Percentiles rank a stretch among this genome's conserved stretches.
Conservation (phyloP, 2,888 invertebrate species). For the Herminia tarsipennalis region DNA sequence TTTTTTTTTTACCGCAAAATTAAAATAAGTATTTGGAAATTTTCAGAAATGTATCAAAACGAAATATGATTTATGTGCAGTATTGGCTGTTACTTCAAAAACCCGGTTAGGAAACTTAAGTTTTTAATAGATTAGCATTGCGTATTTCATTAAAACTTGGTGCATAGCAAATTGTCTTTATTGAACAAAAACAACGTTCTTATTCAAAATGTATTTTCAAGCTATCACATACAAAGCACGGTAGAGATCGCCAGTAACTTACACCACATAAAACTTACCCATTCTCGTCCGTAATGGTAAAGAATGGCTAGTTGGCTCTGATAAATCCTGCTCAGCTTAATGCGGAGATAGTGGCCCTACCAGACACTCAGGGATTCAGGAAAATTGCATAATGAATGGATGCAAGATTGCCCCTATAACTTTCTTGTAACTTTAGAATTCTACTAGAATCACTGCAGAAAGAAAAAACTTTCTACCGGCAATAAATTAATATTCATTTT, state of each 20-base stretch:
- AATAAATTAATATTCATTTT: conserved; percentile 8
- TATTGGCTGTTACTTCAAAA: too few species aligned
- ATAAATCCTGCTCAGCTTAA: conserved; percentile 56
- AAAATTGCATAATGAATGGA: conserved; percentile 46
- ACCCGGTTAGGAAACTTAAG: too few species aligned
- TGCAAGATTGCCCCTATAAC: conserved; percentile 39
- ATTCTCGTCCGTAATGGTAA: conserved; percentile 49
- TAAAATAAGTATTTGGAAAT: too few species aligned
- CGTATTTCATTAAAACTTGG: too few species aligned
- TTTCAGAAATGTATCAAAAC: too few species aligned
- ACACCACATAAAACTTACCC: conserved; percentile 21
- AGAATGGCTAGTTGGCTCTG: conserved; percentile 51
- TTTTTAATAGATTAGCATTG: too few species aligned
- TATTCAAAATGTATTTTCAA: neutral
- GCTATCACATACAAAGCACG: neutral
- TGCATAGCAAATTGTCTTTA: too few species aligned
- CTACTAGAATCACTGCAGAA: neutral
- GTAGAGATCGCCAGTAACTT: conserved; percentile 18
- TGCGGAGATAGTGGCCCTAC: conserved; percentile 45
- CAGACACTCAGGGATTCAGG: conserved; percentile 31
- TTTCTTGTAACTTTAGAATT: conserved; percentile 11
- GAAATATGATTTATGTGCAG: too few species aligned
- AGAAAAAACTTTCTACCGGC: conserved; percentile 3
- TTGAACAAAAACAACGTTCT: too few species aligned
- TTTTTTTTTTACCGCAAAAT: too few species aligned